A percentile compares a stretch with the other conserved stretches of the same genome.
Evolutionary conservation across 2,888 invertebrate species (phyloP).

Genomic region (Drosophila robusta): DNA sequence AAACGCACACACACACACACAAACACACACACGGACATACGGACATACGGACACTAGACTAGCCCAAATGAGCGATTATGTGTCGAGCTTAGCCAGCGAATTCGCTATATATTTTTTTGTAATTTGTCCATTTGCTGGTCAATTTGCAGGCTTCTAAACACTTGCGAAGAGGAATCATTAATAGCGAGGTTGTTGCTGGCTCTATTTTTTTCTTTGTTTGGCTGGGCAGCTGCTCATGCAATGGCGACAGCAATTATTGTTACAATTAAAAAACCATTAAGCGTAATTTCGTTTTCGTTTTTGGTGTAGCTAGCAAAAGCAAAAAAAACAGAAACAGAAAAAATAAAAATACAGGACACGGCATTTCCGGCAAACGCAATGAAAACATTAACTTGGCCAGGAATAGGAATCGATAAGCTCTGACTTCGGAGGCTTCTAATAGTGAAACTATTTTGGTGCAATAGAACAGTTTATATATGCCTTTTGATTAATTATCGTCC

Average conservation of each 20-base stretch:
- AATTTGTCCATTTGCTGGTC: conserved; percentile 36
- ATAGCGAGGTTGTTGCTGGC: conserved; percentile 42
- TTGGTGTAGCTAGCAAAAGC: conserved; percentile 20
- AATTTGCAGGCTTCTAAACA: conserved; percentile 68
- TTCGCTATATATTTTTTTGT: conserved; percentile 6
- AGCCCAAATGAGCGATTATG: conserved; percentile 63
- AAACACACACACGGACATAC: conserved; percentile 36
- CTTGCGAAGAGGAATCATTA: conserved; percentile 64
- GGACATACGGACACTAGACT: conserved; percentile 19
- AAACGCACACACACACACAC: conserved; percentile 34
- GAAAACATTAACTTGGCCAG: conserved; percentile 61
- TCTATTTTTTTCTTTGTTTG: conserved; percentile 2
- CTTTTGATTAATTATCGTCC: conserved; percentile 25
- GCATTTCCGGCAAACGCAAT: conserved; percentile 72
- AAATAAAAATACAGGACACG: conserved; percentile 34
- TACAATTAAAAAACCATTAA: conserved; percentile 84
- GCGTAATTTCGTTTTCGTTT: conserved; percentile 69
- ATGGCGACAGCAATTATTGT: conserved; percentile 82
- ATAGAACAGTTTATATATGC: conserved; percentile 13
- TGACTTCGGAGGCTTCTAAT: conserved; percentile 7
- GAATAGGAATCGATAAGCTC: conserved; percentile 50
- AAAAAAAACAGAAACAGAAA: too few relatives aligned
- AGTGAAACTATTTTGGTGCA: conserved; percentile 18
- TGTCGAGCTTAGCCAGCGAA: conserved; percentile 46
- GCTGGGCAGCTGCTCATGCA: conserved; percentile 43